phyloP scores from a whole-genome alignment of 2,797 vertebrate genomes.

The Oreochromis grahami region DNA sequence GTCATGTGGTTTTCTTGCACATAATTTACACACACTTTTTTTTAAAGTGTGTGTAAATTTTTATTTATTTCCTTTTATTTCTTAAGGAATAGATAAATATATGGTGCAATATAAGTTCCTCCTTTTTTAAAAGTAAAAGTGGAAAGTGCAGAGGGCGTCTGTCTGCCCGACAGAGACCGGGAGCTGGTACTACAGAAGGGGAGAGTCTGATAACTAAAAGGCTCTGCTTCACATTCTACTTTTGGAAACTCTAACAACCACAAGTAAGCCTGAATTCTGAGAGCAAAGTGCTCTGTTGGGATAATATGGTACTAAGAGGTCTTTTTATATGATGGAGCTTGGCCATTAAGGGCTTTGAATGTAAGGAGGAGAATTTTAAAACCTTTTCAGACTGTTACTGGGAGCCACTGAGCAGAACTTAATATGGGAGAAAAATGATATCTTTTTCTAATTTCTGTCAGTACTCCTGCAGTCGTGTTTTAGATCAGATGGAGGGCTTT shows the following conservation, averaged over 20 bases:
- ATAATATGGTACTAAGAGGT: not conserved
- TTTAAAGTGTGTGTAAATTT: not conserved
- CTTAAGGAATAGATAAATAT: not conserved
- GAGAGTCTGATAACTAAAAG: not conserved
- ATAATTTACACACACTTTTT: no score
- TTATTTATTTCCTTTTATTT: not conserved
- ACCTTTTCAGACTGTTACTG: not conserved
- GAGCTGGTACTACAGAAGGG: not conserved
- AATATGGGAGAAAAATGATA: not conserved
- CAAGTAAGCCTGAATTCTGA: not conserved
- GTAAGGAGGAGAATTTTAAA: not conserved
- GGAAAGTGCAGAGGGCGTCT: not conserved
- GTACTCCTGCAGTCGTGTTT: not conserved
- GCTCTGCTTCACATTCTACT: not conserved
- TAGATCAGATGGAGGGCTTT: not conserved
- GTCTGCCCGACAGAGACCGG: not conserved
- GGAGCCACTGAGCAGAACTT: not conserved
- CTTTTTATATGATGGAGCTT: not conserved
- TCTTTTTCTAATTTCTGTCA: not conserved
- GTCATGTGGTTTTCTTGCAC: not conserved
- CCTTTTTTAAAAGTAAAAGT: not conserved
- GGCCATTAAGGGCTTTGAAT: not conserved
- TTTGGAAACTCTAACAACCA: not conserved
- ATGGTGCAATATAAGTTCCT: not conserved
- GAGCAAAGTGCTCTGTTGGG: not conserved